Conservation (phyloP, 2,113 vertebrate genomes). For the Ailurus styani region DNA sequence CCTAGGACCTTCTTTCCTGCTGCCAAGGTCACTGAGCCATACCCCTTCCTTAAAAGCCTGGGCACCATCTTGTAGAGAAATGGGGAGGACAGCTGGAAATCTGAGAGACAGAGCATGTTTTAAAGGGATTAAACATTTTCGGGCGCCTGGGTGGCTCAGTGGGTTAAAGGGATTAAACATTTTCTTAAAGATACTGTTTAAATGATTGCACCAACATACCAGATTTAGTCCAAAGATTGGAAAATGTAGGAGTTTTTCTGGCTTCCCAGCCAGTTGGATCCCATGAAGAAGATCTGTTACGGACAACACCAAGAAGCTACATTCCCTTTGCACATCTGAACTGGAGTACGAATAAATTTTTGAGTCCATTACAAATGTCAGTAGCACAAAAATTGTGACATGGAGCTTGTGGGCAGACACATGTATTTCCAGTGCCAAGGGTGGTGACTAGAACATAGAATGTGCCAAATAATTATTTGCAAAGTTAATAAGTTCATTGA, state of each 20-base stretch:
- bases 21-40: background rate
- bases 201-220: background rate
- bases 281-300: background rate
- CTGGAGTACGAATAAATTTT: background rate
- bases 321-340: background rate
- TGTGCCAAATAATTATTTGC: background rate
- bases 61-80: background rate
- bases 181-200: slow-evolving; percentile 13
- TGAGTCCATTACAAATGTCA: background rate
- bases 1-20: background rate
- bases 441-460: background rate
- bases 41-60: background rate
- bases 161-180: background rate
- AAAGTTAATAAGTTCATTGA: slow-evolving; percentile 24
- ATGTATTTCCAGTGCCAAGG: background rate
- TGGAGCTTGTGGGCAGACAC: background rate
- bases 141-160: too few relatives aligned
- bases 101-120: background rate
- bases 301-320: background rate
- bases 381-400: background rate
- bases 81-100: background rate
- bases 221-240: background rate
- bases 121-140: background rate
- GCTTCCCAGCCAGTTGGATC: background rate
- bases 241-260: background rate